phyloP scores from a whole-genome alignment of 1,140 invertebrate species.

The Bombus balteatus region DNA sequence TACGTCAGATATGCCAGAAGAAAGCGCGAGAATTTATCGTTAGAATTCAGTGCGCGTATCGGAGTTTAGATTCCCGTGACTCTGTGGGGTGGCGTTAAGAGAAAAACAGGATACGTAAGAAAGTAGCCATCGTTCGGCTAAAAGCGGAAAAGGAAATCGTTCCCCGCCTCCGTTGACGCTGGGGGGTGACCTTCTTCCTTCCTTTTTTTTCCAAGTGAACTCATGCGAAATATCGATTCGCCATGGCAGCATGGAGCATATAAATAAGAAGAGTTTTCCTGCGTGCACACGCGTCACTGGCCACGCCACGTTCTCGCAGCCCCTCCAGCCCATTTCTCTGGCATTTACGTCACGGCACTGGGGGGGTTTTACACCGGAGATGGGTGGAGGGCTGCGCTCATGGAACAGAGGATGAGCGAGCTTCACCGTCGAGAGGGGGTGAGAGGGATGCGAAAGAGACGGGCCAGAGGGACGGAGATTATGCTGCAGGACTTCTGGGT shows the following conservation, averaged over 20 bases:
- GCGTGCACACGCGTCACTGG: conserved; percentile 82
- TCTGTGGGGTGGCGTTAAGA: not conserved
- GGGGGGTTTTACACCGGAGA: conserved; percentile 61
- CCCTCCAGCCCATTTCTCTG: conserved; percentile 77
- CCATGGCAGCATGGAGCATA: conserved; percentile 75
- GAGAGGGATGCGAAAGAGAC: conserved; percentile 55
- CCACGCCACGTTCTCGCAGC: conserved; percentile 75
- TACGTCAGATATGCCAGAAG: not conserved
- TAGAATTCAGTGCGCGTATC: not conserved
- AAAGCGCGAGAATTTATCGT: not conserved
- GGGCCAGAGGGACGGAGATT: conserved; percentile 71
- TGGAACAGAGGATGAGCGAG: conserved; percentile 60
- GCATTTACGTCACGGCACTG: conserved; percentile 77
- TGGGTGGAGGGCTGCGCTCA: conserved; percentile 45
- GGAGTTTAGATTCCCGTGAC: not conserved
- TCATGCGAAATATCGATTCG: conserved; percentile 80
- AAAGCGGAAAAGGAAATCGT: conserved; percentile 55
- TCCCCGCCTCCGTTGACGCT: not conserved
- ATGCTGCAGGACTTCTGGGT: conserved; percentile 69
- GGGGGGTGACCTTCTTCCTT: conserved; percentile 39
- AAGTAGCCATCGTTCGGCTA: conserved; percentile 39
- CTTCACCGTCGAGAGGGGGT: conserved; percentile 34
- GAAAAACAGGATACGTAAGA: conserved; percentile 40
- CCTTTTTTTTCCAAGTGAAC: conserved; percentile 54
- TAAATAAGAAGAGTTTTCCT: conserved; percentile 82